Conservation (phyloP, 2,113 vertebrate species). For the Plecotus auritus region DNA sequence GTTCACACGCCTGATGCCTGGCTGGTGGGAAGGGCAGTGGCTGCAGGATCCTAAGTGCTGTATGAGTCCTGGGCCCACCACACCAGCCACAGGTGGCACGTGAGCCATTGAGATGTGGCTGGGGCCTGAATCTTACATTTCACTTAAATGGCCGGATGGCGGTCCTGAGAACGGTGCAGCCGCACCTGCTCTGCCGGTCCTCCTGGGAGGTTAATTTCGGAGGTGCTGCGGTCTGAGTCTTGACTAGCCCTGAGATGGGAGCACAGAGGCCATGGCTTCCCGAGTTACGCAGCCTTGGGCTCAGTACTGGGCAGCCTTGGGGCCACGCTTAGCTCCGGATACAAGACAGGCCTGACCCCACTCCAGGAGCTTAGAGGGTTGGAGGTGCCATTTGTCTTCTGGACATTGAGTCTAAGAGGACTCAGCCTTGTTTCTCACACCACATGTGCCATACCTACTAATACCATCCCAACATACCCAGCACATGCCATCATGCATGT, state of each 20-base stretch:
- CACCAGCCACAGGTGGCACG: rapidly evolving
- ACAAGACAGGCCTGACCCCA: not conserved
- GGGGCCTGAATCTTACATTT: not conserved
- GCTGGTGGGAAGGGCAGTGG: too few species aligned
- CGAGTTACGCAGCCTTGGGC: rapidly evolving
- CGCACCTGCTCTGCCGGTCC: rapidly evolving
- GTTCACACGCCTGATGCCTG: not conserved
- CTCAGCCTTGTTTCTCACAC: not conserved
- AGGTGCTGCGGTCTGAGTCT: rapidly evolving
- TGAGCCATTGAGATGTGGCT: not conserved
- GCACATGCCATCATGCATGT: rapidly evolving
- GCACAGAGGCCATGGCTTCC: not conserved
- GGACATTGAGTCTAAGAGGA: rapidly evolving
- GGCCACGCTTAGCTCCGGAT: too few species aligned
- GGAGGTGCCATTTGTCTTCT: rapidly evolving
- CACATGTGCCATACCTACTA: not conserved
- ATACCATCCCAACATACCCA: rapidly evolving
- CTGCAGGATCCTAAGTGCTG: rapidly evolving
- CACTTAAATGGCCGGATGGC: rapidly evolving
- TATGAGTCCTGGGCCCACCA: too few species aligned
- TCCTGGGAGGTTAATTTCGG: rapidly evolving
- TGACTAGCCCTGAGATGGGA: not conserved
- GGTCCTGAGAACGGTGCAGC: too few species aligned
- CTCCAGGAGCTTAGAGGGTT: rapidly evolving
- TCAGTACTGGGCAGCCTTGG: not conserved